A percentile compares a stretch with the other conserved stretches of the same genome.
Evolutionary conservation across 2,797 vertebrate genomes (phyloP).

Genomic region (Cuculus canorus): DNA sequence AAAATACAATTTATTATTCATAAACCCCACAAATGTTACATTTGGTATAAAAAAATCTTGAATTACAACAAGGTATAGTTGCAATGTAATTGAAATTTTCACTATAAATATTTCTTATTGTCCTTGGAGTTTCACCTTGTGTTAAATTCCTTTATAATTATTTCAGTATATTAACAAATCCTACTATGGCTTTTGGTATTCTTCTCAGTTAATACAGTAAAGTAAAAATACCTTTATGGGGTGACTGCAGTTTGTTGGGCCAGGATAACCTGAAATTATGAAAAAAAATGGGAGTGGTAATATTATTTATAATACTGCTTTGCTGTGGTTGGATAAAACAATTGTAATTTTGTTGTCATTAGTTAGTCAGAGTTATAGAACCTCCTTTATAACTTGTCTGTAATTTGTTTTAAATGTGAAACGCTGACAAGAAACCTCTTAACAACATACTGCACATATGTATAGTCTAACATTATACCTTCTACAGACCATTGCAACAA

Average conservation of each 20-base stretch:
- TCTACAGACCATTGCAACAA: not conserved
- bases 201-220: not conserved
- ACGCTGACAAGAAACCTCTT: not conserved
- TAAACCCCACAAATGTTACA: not conserved
- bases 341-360: not conserved
- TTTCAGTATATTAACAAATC: not conserved
- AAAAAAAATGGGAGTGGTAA: not conserved
- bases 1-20: not conserved
- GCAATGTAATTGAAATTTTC: not conserved
- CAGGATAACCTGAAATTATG: not conserved
- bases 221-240: not conserved
- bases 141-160: not conserved
- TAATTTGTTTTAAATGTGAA: not conserved
- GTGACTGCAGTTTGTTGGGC: not conserved
- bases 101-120: not conserved
- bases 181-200: not conserved
- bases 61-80: not conserved
- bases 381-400: not conserved
- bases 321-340: not conserved
- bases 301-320: not conserved
- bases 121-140: not conserved
- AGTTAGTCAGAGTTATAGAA: not conserved
- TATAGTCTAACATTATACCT: not conserved
- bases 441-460: not conserved
- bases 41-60: not conserved